Evolutionary conservation across 2,888 invertebrate genomes (phyloP).

Genomic region (Schizaphis graminum): DNA sequence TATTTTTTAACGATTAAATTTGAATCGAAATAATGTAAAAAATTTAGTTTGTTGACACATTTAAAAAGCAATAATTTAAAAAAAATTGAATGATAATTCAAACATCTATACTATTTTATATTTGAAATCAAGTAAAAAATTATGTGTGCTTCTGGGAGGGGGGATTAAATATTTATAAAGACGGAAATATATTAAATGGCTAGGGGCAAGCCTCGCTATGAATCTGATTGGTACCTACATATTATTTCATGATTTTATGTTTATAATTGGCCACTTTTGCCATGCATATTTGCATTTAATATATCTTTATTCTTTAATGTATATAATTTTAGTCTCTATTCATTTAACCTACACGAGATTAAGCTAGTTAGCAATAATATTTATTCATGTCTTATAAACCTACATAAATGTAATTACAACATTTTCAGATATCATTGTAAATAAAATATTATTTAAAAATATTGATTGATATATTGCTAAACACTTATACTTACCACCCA

Average conservation of each 20-base stretch:
- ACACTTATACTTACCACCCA: slow-evolving; percentile 66
- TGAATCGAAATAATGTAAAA: too few species aligned
- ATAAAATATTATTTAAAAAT: not conserved
- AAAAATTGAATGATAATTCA: too few species aligned
- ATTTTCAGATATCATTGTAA: not conserved
- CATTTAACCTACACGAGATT: not conserved
- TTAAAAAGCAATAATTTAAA: too few species aligned
- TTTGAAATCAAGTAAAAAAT: too few species aligned
- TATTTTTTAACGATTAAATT: too few species aligned
- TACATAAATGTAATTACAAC: not conserved
- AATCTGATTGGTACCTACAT: not conserved
- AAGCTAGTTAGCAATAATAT: not conserved
- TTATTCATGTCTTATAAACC: not conserved
- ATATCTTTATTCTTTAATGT: not conserved
- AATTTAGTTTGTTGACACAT: too few species aligned
- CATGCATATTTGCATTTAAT: not conserved
- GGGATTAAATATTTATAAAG: too few species aligned
- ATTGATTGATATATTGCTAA: not conserved
- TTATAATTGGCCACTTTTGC: not conserved
- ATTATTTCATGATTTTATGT: not conserved
- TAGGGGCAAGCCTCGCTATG: not conserved
- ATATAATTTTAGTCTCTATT: not conserved
- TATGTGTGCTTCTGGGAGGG: too few species aligned
- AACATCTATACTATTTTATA: too few species aligned
- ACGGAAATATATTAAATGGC: too few species aligned